A percentile compares a stretch with the other conserved stretches of the same genome.
phyloP scores from a whole-genome alignment of 2,797 vertebrate genomes.

The Prunella strophiata region DNA sequence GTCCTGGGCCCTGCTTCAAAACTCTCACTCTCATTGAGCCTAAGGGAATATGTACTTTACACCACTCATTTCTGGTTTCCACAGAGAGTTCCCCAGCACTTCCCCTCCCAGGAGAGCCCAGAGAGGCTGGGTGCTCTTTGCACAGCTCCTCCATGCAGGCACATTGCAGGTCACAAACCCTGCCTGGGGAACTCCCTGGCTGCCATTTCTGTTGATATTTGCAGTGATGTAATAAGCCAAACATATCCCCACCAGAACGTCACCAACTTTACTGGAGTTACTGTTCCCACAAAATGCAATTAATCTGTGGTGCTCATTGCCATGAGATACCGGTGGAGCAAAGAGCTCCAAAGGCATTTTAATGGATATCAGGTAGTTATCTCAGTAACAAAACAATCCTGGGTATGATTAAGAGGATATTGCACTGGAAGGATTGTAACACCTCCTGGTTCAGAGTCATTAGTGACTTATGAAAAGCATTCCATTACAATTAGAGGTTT shows the following conservation, averaged over 20 bases:
- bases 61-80: background rate
- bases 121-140: background rate
- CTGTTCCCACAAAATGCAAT: background rate
- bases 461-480: background rate
- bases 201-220: slow-evolving; percentile 6
- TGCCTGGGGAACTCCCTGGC: background rate
- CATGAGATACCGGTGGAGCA: background rate
- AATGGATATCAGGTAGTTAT: background rate
- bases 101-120: background rate
- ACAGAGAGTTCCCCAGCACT: background rate
- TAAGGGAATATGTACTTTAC: fast-evolving
- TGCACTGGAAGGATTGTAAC: slow-evolving; percentile 6
- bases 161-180: background rate
- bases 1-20: background rate
- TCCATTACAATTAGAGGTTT: background rate
- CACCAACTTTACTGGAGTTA: background rate
- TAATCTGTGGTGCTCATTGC: background rate
- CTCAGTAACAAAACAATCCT: background rate
- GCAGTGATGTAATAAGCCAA: slow-evolving; percentile 16
- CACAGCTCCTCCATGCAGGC: background rate
- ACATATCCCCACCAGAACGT: background rate
- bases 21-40: background rate
- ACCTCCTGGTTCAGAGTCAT: background rate
- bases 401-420: slow-evolving; percentile 15
- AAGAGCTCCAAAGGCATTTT: background rate